These are phyloP conservation scores for Decapterus maruadsi DNA, from an alignment of 2,797 vertebrate species.

Conservation along the genomic window DNA sequence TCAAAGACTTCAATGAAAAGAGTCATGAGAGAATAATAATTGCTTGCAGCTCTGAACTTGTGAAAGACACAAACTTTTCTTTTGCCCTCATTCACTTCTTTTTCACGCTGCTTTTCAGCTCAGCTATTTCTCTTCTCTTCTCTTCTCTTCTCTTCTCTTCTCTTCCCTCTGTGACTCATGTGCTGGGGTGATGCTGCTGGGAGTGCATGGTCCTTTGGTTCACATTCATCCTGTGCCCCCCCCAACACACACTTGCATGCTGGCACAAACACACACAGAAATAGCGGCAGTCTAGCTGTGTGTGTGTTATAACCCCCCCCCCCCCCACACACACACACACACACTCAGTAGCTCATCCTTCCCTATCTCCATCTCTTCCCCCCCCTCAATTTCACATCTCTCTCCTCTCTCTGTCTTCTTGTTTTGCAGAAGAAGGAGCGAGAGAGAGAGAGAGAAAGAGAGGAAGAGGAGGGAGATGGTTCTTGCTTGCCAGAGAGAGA, in stretches of 20 bases:
- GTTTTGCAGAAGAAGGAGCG: constrained; percentile 13
- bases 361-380: constrained; percentile 22
- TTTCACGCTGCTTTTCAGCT: constrained; percentile 1
- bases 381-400: background rate
- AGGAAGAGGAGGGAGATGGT: constrained; percentile 1
- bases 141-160: background rate
- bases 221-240: constrained; percentile 20
- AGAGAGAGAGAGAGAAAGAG: no score
- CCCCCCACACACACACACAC: no score
- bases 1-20: background rate
- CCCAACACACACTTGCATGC: constrained; percentile 19
- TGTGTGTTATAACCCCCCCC: no score
- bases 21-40: background rate
- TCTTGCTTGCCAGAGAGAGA: background rate
- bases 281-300: no score
- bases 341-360: constrained; percentile 36
- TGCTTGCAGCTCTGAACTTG: background rate
- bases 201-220: constrained; percentile 52
- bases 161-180: background rate
- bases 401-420: constrained; percentile 10
- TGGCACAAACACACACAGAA: constrained; percentile 1
- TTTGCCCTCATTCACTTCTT: background rate
- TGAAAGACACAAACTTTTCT: background rate
- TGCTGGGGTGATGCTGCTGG: constrained; percentile 35
- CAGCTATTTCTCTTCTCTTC: background rate